Base-by-base conservation (phyloP, 2,888 invertebrate species). In the Lasiommata megera region DNA sequence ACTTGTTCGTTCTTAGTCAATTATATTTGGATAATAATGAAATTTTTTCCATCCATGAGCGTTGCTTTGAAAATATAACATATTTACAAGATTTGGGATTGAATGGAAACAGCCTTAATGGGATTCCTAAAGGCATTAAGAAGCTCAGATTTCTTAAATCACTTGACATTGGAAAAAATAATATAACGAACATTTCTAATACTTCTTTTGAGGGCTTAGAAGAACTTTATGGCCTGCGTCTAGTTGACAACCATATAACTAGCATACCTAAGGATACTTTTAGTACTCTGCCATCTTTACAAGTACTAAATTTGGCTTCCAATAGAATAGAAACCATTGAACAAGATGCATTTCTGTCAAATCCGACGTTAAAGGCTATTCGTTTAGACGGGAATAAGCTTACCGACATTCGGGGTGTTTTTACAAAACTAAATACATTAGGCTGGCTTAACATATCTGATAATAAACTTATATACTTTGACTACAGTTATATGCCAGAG, bases 371-470 rank as follows among this genome's bases (percentile, higher is more conserved):
- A 59, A 94, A 94, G 73, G 95, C 95, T 50, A 93, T 96, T 66
- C 92, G 95, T 62, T 88, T 96, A 70, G 96, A 96, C 84, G 94
- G 94, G 61, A 96, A 96, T 82, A 92, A 93, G 79, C 87, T 96
- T 58, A 93, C 93, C 60, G 95, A 95, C 71, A 95, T 96, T 69
- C 93, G 94, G 80, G 95, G 95, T 48, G 93, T 95, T 70, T 95
- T 96, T 80, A 94, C 93, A 65, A 94, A 93, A 74, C 85, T 96
- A 67, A 93, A 93, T 72, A 94, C 93, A 64, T 92, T 96, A 38
- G 93, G 95, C 53, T 95, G 95, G 95, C 88, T 96, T 28, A 96
- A 96, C 82, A 94, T 96, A 70, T 95, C 95, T 14, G 94, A 95
- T 79, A 96, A 96, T 81, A 93, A 93, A 73, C 91, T 96, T 67